phyloP scores from a whole-genome alignment of 2,113 vertebrate genomes.

The Antigone vipio region DNA sequence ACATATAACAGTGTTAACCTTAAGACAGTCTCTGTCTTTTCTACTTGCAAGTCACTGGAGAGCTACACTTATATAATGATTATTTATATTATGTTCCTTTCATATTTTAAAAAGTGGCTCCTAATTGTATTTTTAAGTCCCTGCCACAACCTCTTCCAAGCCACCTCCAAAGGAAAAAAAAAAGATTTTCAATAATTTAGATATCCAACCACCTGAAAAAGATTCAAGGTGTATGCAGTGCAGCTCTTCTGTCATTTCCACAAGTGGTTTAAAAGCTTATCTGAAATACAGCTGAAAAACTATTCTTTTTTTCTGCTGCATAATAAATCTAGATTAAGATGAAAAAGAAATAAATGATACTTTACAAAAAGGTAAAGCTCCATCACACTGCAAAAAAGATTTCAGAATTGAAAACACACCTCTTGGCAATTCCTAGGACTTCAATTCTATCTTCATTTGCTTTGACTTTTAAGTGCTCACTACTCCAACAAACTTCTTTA shows the following conservation, averaged over 20 bases:
- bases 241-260: neutral
- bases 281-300: neutral
- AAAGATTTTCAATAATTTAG: slow-evolving; percentile 27
- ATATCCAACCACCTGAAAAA: neutral
- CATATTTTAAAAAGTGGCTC: neutral
- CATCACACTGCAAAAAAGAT: neutral
- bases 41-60: neutral
- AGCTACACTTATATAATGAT: neutral
- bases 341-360: neutral
- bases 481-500: neutral
- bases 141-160: neutral
- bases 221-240: neutral
- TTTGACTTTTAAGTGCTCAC: neutral
- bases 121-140: neutral
- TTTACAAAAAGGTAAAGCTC: neutral
- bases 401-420: neutral
- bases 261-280: slow-evolving; percentile 2
- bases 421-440: neutral
- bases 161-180: neutral
- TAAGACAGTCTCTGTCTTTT: neutral
- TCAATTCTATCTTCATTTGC: neutral
- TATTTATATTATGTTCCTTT: neutral
- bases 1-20: neutral
- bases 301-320: neutral
- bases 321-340: slow-evolving; percentile 11